These are phyloP conservation scores for Nemotelus pantherinus DNA, from an alignment of 2,888 invertebrate genomes.

Conservation along the genomic window DNA sequence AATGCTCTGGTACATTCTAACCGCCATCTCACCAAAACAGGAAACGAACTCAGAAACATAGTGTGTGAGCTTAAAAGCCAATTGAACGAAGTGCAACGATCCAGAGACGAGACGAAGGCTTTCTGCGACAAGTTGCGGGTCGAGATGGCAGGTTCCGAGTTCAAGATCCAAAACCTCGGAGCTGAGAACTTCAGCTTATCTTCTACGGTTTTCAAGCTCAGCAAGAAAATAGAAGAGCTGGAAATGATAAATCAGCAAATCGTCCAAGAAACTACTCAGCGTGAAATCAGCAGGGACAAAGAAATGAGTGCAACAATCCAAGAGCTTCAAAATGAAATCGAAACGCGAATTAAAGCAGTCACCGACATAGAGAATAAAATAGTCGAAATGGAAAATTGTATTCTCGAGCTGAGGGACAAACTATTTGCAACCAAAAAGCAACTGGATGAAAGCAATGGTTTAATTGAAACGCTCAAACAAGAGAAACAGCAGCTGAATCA, in stretches of 20 bases:
- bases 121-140: slow-evolving; percentile 4
- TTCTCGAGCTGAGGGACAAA: not conserved
- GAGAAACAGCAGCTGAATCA: slow-evolving; percentile 12
- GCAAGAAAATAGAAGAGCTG: not conserved
- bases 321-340: not conserved
- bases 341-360: not conserved
- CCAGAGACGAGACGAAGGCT: not conserved
- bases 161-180: not conserved
- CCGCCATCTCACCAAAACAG: not conserved
- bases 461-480: not conserved
- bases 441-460: slow-evolving; percentile 4
- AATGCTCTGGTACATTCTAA: not conserved
- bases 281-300: not conserved
- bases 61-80: not conserved
- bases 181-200: not conserved
- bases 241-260: not conserved
- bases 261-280: not conserved
- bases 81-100: not conserved
- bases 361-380: not conserved
- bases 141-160: not conserved
- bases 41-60: not conserved
- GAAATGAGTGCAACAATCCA: not conserved
- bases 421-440: not conserved
- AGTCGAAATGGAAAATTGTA: slow-evolving; percentile 3
- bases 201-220: not conserved